Evolutionary conservation across 1,140 invertebrate species (phyloP).

Genomic region (Harlomillsia oculata): DNA sequence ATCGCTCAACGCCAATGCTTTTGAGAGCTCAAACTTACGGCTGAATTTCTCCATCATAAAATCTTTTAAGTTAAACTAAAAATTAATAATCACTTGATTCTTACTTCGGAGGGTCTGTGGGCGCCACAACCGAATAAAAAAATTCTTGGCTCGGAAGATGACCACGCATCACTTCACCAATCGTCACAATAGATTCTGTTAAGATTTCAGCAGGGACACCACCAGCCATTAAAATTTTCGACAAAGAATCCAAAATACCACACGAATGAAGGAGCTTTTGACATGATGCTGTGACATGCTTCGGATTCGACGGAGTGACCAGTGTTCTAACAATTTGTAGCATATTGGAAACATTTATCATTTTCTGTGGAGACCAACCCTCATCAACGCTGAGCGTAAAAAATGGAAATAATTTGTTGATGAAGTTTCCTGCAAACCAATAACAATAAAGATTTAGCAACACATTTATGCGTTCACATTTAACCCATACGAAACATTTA

Average conservation of each 20-base stretch:
- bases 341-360: conserved; percentile 40
- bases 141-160: conserved; percentile 85
- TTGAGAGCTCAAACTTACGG: conserved; percentile 14
- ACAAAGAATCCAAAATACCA: conserved; percentile 70
- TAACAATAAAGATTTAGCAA: background rate
- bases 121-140: conserved; percentile 81
- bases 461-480: conserved; percentile 2
- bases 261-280: conserved; percentile 80
- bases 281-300: conserved; percentile 64
- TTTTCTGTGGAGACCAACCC: conserved; percentile 88
- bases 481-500: conserved; percentile 10
- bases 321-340: conserved; percentile 67
- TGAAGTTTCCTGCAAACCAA: conserved; percentile 58
- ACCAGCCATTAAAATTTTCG: conserved; percentile 82
- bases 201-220: conserved; percentile 94
- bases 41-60: conserved; percentile 1
- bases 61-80: conserved; percentile 2
- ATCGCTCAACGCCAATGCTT: background rate
- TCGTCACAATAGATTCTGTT: conserved; percentile 90
- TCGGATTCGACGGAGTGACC: conserved; percentile 78
- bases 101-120: conserved; percentile 75
- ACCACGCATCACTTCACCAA: conserved; percentile 89
- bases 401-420: conserved; percentile 79
- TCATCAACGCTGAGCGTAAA: conserved; percentile 62
- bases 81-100: conserved; percentile 3